Evolutionary conservation across 53 echinoderm and acorn worm species (phyloP).

Genomic region (Echinarachnius parma): DNA sequence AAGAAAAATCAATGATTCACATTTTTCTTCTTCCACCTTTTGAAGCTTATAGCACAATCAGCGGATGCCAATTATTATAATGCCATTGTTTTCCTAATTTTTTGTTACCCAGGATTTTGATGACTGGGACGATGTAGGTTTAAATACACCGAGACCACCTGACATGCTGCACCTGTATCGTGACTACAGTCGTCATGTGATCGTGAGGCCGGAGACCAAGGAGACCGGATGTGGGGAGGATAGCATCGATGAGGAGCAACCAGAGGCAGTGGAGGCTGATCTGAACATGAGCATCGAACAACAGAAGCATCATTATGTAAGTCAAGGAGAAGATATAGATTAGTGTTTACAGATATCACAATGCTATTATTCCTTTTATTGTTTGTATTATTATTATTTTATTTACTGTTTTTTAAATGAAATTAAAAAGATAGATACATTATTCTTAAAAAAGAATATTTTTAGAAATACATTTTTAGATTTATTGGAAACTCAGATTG

Average conservation of each 20-base stretch:
- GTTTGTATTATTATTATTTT: too few relatives aligned
- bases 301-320: slow-evolving; percentile 70
- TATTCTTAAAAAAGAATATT: too few relatives aligned
- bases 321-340: neutral
- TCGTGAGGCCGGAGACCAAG: slow-evolving; percentile 67
- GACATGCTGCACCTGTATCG: slow-evolving; percentile 93
- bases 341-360: too few relatives aligned
- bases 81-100: neutral
- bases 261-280: slow-evolving; percentile 94
- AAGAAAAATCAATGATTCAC: too few relatives aligned
- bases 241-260: slow-evolving; percentile 73
- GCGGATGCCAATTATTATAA: too few relatives aligned
- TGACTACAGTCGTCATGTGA: slow-evolving; percentile 84
- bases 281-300: slow-evolving; percentile 81
- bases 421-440: too few relatives aligned
- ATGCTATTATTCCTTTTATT: too few relatives aligned
- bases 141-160: slow-evolving; percentile 85
- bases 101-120: slow-evolving; percentile 81
- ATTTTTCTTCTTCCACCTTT: too few relatives aligned
- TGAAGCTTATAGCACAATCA: too few relatives aligned
- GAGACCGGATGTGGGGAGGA: slow-evolving; percentile 94
- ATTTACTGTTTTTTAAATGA: too few relatives aligned
- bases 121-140: slow-evolving; percentile 98
- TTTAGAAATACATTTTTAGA: too few relatives aligned
- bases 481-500: too few relatives aligned